Evolutionary conservation across 2,888 invertebrate genomes (phyloP), one percentile per base, ranked within the genome.

Genomic region (Mactromeris polynyma): DNA sequence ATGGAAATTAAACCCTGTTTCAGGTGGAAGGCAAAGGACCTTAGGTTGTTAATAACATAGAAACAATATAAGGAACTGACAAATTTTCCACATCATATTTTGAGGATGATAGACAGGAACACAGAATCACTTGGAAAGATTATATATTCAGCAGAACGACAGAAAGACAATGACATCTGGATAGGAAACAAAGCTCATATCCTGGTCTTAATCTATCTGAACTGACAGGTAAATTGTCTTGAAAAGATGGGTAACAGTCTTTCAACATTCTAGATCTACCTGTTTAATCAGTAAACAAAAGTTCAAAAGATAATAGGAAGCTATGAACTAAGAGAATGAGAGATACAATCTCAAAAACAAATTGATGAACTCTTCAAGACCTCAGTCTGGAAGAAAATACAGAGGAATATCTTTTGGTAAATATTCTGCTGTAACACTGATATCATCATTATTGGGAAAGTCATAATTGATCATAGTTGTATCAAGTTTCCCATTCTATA

Each of bases 171-270:
- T n/a, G 58, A 64, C 58, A 64, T 26, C 26, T 26, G n/a, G 9
- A 64, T 64, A 26, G 58, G 7, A n/a, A 26, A 26, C 11, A n/a
- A 64, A 64, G 9, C 58, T 64, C 0, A 64, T n/a, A 64, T 64
- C 7, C 26, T 64, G 26, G 26, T 26, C 26, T 64, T 64, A 11
- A 26, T 64, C 58, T n/a, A 64, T 26, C n/a, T n/a, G 26, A 26
- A 64, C 58, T 64, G 58, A 64, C 58, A 64, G 7, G 26, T 64
- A 64, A 64, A 64, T 64, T 64, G 58, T 64, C 58, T 64, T n/a
- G 58, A 64, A 26, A 2, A 64, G 58, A 64, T 26, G 9, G 58
- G 58, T n/a, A 58, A 19, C 4, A 1, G 58, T 64, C 58, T 9
- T n/a, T 64, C 58, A 64, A 64, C 58, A 64, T 26, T 64, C 58